Evolutionary conservation across 2,888 invertebrate genomes (phyloP).

Genomic region (Urechis unicinctus): DNA sequence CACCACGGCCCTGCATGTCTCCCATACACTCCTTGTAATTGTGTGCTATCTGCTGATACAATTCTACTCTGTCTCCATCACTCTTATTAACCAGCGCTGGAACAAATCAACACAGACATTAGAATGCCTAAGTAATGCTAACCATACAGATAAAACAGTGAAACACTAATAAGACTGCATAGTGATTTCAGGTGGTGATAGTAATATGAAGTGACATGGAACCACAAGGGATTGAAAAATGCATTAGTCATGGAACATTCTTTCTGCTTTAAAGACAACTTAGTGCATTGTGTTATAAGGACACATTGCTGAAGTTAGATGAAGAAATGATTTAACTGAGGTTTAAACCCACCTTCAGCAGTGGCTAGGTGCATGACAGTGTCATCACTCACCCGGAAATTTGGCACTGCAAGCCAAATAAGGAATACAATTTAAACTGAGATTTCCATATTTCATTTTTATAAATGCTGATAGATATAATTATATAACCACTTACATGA

Average conservation of each 20-base stretch:
- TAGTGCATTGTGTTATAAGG: too few relatives aligned
- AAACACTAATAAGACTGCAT: too few relatives aligned
- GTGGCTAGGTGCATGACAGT: constrained; percentile 48
- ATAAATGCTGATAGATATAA: neutral
- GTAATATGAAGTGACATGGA: too few relatives aligned
- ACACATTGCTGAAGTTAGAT: too few relatives aligned
- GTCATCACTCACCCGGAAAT: constrained; percentile 47
- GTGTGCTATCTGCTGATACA: constrained; percentile 24
- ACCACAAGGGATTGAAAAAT: too few relatives aligned
- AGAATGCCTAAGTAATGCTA: neutral
- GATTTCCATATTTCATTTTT: neutral
- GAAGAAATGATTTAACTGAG: too few relatives aligned
- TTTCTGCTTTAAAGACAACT: too few relatives aligned
- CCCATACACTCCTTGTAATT: constrained; percentile 31
- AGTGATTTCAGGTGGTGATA: too few relatives aligned
- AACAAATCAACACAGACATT: constrained; percentile 2
- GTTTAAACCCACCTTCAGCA: constrained; percentile 28
- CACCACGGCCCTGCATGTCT: constrained; percentile 33
- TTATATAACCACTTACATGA: constrained; percentile 19
- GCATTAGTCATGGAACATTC: too few relatives aligned
- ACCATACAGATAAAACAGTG: too few relatives aligned
- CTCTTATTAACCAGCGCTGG: constrained; percentile 22
- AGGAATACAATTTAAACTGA: too few relatives aligned
- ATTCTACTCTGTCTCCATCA: constrained; percentile 9
- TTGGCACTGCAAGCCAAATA: constrained; percentile 15